Base-by-base conservation (phyloP, 2,888 invertebrate species). In the Troides oblongomaculatus region DNA sequence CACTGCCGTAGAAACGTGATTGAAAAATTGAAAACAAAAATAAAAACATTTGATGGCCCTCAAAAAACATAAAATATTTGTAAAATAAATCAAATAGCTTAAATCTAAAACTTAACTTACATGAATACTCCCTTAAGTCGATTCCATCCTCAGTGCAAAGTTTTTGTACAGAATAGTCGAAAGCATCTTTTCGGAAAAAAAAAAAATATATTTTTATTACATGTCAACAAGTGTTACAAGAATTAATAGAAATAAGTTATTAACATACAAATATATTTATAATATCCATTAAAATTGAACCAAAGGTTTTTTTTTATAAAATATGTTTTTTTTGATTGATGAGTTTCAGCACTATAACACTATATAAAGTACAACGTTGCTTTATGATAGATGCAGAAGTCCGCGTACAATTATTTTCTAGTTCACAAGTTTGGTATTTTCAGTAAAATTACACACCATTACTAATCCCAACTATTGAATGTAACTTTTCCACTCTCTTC, bases 401-500 rank as follows among this genome's bases (percentile, higher is more conserved):
- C 8, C 8, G 8, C 39, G 10, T 39, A 39, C 10, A 39, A 39
- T 39, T 39, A 39, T 39, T 39, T 39, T 39, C 8, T 8, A 39
- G 39, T 39, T 39, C 7, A 39, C 39, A 39, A 7, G 10, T 39
- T 12, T 25, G 25, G 14, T 59, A 23, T 2, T 56, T 25, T 3
- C 0, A 14, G 12, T n/a, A 64, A 56, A 39, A 39, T 46, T 5
- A 21, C 46, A 39, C 46, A 76, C 75, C 75, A 70, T 65, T 70
- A 50, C 63, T 66, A 14, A 69, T 30, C 21, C 65, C 73, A 25
- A 75, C 14, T 6, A 76, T 67, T 39, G 70, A 73, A 50, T 78
- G 77, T 18, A 81, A 63, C 70, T 81, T 83, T 71, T 87, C 84
- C 5, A 87, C 87, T 72, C 85, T 80, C 73, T 87, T 88, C 90